Base-by-base conservation (phyloP, 2,113 vertebrate species). In the Haemorhous mexicanus region DNA sequence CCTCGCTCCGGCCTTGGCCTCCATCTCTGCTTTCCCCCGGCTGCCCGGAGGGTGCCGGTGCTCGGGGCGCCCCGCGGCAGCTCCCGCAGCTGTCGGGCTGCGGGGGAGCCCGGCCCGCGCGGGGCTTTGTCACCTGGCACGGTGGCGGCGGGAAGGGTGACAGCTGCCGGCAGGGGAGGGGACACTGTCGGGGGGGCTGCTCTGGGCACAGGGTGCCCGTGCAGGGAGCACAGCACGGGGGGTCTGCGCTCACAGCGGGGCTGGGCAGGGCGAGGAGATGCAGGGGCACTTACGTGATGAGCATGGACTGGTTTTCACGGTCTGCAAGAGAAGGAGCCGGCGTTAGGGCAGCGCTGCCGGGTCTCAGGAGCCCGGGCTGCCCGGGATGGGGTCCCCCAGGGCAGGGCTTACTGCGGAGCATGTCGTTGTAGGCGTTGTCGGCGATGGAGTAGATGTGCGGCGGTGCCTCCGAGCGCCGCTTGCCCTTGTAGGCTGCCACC, bases 271-370 rank as follows among this genome's bases (percentile, higher is more conserved):
- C 9, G 0, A 80, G 44, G 76, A 37, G 6, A 22, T 6, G 37
- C 11, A 27, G 46, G 39, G 22, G 26, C 59, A 99, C 99, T 99
- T 98, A 99, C 99, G 99, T 99, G 98, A 99, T 99, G 59, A 99
- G 98, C 99, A 99, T 99, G 93, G 99, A 99, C 97, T 99, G 99
- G 97, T 99, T 99, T 84, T 99, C 99, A 6, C 99, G 98, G 98
- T 99, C 99, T 99, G 97, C 22, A 97, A 96, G 73, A 92, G 94
- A 97, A 91, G 69, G 68, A 74, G 37, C 3, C 46, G 47, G 52
- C 4, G 6, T 96, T 37, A 83, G 35, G 67, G 11, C 13, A 13
- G 55, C 5, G 33, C 39, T 27, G 11, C 26, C 32, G 7, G 18
- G 16, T 8, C 10, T 80, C 18, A 0, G 27, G 32, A 64, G 58